Evolutionary conservation across 2,888 invertebrate genomes (phyloP).

Genomic region (Tortrix viridana): DNA sequence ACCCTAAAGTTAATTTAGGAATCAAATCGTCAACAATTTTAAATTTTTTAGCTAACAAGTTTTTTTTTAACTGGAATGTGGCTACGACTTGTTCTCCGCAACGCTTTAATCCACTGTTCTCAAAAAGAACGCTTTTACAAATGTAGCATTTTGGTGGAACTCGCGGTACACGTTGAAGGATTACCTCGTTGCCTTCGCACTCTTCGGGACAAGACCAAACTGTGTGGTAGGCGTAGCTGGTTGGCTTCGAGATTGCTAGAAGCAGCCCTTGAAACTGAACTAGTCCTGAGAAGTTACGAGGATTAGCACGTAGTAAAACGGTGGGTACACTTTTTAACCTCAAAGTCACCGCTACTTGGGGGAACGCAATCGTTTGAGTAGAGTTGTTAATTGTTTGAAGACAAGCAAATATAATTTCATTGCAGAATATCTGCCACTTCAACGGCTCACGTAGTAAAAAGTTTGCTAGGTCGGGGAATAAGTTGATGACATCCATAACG

Average conservation of each 20-base stretch:
- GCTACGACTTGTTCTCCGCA: slow-evolving; percentile 70
- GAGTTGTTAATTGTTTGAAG: slow-evolving; percentile 53
- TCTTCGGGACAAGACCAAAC: slow-evolving; percentile 80
- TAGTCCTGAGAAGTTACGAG: slow-evolving; percentile 54
- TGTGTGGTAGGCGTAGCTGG: slow-evolving; percentile 66
- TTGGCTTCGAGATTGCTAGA: slow-evolving; percentile 60
- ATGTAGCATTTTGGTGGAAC: slow-evolving; percentile 65
- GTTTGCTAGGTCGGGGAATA: slow-evolving; percentile 57
- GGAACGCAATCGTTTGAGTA: slow-evolving; percentile 48
- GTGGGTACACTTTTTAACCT: slow-evolving; percentile 61
- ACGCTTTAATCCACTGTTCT: slow-evolving; percentile 69
- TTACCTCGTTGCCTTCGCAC: slow-evolving; percentile 72
- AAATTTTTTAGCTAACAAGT: slow-evolving; percentile 54
- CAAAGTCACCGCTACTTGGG: slow-evolving; percentile 62
- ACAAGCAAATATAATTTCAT: slow-evolving; percentile 66
- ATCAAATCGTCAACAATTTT: slow-evolving; percentile 67
- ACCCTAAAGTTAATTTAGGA: slow-evolving; percentile 57
- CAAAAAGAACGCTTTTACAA: slow-evolving; percentile 67
- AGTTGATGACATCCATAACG: slow-evolving; percentile 64
- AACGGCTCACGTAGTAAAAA: slow-evolving; percentile 66
- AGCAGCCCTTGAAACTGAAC: slow-evolving; percentile 61
- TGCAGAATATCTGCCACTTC: slow-evolving; percentile 59
- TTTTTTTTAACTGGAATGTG: slow-evolving; percentile 55
- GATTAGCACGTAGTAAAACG: slow-evolving; percentile 48
- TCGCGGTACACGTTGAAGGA: slow-evolving; percentile 69